These are phyloP conservation scores for Pampus argenteus DNA, from an alignment of 2,797 vertebrate species.

Conservation along the genomic window DNA sequence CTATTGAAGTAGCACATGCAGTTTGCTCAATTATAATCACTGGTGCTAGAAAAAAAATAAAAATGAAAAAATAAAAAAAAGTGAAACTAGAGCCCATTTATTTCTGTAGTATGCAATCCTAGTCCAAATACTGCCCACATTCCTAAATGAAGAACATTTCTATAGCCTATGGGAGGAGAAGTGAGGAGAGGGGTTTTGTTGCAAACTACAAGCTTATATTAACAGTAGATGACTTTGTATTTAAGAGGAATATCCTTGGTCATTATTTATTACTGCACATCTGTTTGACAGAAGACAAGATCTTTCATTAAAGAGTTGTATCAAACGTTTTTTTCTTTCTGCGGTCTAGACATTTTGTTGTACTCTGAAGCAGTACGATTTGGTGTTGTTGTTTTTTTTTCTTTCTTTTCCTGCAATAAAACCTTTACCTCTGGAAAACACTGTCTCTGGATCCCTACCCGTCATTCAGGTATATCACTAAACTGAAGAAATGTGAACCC, in stretches of 20 bases:
- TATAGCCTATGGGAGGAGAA: conserved; percentile 81
- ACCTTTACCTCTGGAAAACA: conserved; percentile 88
- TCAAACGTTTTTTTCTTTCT: conserved; percentile 87
- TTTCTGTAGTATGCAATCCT: conserved; percentile 89
- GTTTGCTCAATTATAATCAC: conserved; percentile 86
- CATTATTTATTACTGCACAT: conserved; percentile 95
- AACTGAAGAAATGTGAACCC: conserved; percentile 21
- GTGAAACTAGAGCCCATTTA: conserved; percentile 45
- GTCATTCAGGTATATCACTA: conserved; percentile 15
- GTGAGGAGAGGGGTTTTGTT: conserved; percentile 90
- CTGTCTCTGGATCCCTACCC: conserved; percentile 30
- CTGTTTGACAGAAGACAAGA: conserved; percentile 82
- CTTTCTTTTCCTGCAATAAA: conserved; percentile 87
- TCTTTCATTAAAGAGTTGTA: conserved; percentile 89
- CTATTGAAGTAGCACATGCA: conserved; percentile 86
- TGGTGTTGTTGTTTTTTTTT: conserved; percentile 71
- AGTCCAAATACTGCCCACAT: conserved; percentile 91
- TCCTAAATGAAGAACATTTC: conserved; percentile 87
- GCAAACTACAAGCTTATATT: conserved; percentile 87
- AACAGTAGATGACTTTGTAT: conserved; percentile 91
- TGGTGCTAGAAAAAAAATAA: conserved; percentile 69
- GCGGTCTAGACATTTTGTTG: conserved; percentile 88
- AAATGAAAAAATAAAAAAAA: conserved; percentile 48
- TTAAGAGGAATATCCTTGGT: conserved; percentile 88
- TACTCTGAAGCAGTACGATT: conserved; percentile 90